Base-by-base conservation (phyloP, 92 coral and sea anemone genomes). In the Desmophyllum pertusum region DNA sequence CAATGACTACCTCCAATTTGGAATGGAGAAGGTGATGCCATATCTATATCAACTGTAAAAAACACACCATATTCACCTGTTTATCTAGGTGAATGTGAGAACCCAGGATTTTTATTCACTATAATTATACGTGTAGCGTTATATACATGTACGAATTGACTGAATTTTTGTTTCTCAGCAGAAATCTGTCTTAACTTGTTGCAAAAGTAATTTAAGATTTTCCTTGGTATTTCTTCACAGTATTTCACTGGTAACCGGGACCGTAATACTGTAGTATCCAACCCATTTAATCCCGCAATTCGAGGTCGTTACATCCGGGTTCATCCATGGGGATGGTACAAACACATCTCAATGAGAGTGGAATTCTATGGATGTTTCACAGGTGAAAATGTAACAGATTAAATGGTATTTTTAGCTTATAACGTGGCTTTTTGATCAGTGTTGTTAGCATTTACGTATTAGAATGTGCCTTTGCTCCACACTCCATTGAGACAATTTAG, bases 321-420 rank as follows among this genome's bases (percentile, higher is more conserved):
- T 3, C 76, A 73, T 42, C 92, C 92, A 15, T 91, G 73, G 48
- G 68, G 81, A 48, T 91, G 94, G 94, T 81, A 88, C 79, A 79
- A 83, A 38, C 88, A 79, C 45, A 90, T 93, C 41, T 88, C 94
- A 0, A 93, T 93, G 94, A 88, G 96, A 69, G 78, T 88, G n/a
- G 96, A 93, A 84, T 83, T 90, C 83, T 93, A 84, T 59, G 96
- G 96, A 0, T 93, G 96, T 72, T 85, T 69, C 61, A 88, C 87
- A 52, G 90, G 96, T 93, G 77, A 42, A 88, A 45, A 27, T 31
- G 13, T 23, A 13, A 15, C 35, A 6, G 9, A 5, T 14, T 2
- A 5, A 2, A 37, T 25, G 6, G 29, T 14, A 10, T 70, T 38
- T 11, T 5, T 7, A 21, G 51, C 75, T 37, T 11, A 63, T 19